Conservation (phyloP, 2,888 invertebrate genomes). For the Ophion ellenae region DNA sequence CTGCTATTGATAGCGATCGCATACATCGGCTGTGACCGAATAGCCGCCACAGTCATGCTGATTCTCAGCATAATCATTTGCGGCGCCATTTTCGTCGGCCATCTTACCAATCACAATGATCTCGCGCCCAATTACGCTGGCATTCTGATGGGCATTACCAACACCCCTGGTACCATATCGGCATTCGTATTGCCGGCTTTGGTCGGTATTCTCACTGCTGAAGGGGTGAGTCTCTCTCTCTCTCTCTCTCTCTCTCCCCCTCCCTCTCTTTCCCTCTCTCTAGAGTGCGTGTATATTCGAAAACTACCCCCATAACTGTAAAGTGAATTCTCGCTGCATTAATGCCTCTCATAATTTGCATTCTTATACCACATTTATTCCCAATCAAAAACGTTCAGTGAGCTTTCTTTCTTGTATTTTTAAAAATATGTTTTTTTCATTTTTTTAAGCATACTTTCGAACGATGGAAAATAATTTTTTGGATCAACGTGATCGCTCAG, state of each 20-base stretch:
- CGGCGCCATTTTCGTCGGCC: constrained; percentile 80
- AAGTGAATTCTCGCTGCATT: no score
- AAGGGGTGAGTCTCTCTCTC: constrained; percentile 72
- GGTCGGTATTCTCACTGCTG: constrained; percentile 76
- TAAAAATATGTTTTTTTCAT: constrained; percentile 12
- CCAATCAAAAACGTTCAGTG: no score
- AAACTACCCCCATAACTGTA: no score
- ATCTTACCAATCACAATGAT: constrained; percentile 81
- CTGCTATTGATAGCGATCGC: constrained; percentile 76
- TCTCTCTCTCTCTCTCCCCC: not conserved
- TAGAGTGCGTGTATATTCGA: no score
- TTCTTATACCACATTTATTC: no score
- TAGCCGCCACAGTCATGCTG: constrained; percentile 73
- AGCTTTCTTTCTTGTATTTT: not conserved
- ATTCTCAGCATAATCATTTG: constrained; percentile 76
- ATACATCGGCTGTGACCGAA: constrained; percentile 77
- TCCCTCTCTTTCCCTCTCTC: not conserved
- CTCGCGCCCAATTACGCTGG: constrained; percentile 82
- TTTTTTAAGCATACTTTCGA: constrained; percentile 77
- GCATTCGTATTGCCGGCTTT: constrained; percentile 79
- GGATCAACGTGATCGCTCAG: constrained; percentile 76
- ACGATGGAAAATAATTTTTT: constrained; percentile 78
- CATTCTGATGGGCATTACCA: constrained; percentile 82
- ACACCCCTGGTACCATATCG: constrained; percentile 81
- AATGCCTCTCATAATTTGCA: no score